A percentile compares a stretch with the other conserved stretches of the same genome.
phyloP scores from a whole-genome alignment of 2,888 invertebrate species.

The Cryptophagus acutangulus region DNA sequence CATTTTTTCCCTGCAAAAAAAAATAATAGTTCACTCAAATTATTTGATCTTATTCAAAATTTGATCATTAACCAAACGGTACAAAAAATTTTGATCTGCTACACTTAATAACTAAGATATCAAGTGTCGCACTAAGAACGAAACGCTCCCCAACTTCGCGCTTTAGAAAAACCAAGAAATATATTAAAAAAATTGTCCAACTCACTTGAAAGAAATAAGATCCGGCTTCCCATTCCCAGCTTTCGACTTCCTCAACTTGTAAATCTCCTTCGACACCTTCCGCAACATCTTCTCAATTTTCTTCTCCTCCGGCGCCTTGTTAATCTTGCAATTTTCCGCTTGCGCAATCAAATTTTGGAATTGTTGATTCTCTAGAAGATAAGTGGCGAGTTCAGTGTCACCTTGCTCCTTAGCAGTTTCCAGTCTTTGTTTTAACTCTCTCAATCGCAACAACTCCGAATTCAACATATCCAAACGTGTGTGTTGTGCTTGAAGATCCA shows the following conservation, averaged over 20 bases:
- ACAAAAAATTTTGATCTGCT: not conserved
- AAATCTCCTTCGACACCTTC: conserved; percentile 87
- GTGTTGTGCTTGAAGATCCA: conserved; percentile 90
- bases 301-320: conserved; percentile 60
- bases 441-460: conserved; percentile 76
- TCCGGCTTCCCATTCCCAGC: conserved; percentile 86
- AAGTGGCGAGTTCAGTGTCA: conserved; percentile 75
- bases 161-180: conserved; percentile 1
- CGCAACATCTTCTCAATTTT: conserved; percentile 70
- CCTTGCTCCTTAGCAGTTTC: conserved; percentile 81
- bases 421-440: conserved; percentile 73
- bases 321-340: conserved; percentile 51
- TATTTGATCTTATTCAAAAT: too few species aligned
- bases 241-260: conserved; percentile 80
- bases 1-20: conserved; percentile 83
- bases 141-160: too few species aligned
- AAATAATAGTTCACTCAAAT: conserved; percentile 18
- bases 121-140: too few species aligned
- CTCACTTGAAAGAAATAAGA: conserved; percentile 87
- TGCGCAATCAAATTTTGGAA: conserved; percentile 68
- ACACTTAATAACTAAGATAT: too few species aligned
- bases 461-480: conserved; percentile 75
- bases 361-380: conserved; percentile 83
- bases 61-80: not conserved
- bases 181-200: conserved; percentile 12